Evolutionary conservation across 2,888 invertebrate species (phyloP).

Genomic region (Augiades crinisus): DNA sequence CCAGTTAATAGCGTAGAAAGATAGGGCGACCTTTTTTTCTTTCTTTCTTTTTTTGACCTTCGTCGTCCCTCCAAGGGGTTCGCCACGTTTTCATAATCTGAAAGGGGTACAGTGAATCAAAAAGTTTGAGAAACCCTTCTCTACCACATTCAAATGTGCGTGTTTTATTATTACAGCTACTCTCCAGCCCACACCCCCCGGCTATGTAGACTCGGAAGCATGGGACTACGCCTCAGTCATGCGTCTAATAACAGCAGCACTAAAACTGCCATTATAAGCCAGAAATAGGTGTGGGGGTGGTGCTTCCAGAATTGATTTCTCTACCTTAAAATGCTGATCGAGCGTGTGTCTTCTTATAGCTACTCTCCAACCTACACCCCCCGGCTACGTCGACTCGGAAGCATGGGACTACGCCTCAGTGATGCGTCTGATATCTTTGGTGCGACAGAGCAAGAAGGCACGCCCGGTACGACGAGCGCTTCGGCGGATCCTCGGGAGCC

Average conservation of each 20-base stretch:
- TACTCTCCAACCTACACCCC: slow-evolving; percentile 38
- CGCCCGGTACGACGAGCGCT: slow-evolving; percentile 37
- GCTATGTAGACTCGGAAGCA: slow-evolving; percentile 45
- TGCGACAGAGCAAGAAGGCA: slow-evolving; percentile 41
- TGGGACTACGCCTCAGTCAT: slow-evolving; percentile 52
- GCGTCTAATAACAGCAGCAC: slow-evolving; percentile 48
- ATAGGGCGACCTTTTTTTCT: too few relatives aligned
- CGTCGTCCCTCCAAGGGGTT: too few relatives aligned
- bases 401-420: slow-evolving; percentile 51
- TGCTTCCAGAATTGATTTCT: too few relatives aligned
- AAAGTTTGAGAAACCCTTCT: too few relatives aligned
- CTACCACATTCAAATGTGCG: too few relatives aligned
- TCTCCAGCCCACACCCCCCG: slow-evolving; percentile 40
- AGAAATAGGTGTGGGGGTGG: too few relatives aligned
- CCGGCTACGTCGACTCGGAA: slow-evolving; percentile 47
- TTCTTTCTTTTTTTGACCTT: too few relatives aligned
- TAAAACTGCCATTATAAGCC: too few relatives aligned
- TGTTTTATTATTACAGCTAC: slow-evolving; percentile 38
- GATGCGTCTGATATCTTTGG: slow-evolving; percentile 44
- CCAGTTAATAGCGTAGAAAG: too few relatives aligned
- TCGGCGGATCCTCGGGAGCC: slow-evolving; percentile 34
- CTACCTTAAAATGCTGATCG: too few relatives aligned
- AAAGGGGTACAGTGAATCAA: too few relatives aligned
- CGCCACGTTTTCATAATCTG: too few relatives aligned
- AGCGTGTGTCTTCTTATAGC: slow-evolving; percentile 39